Evolutionary conservation across 2,113 vertebrate species (phyloP).

Genomic region (Mionectes macconnelli): DNA sequence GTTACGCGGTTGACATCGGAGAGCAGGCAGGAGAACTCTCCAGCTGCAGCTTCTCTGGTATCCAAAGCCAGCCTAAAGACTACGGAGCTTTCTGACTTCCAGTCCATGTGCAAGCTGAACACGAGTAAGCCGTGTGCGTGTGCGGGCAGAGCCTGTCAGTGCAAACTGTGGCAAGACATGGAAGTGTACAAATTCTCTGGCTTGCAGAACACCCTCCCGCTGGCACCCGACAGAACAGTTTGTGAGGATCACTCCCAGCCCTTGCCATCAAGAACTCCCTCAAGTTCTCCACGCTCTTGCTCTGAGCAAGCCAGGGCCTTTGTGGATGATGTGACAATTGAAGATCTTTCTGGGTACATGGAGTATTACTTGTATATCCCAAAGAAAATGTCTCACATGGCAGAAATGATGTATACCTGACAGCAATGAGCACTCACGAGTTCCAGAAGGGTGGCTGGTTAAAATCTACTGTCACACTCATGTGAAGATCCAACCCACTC

Average conservation of each 20-base stretch:
- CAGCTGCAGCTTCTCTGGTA: conserved; percentile 13
- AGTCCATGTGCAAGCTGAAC: conserved; percentile 80
- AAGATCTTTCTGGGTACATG: conserved; percentile 98
- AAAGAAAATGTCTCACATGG: conserved; percentile 99
- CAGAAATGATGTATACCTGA: conserved; percentile 99
- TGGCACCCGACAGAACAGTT: conserved; percentile 78
- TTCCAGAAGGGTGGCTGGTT: conserved; percentile 19
- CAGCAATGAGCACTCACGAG: background rate
- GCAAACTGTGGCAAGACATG: conserved; percentile 84
- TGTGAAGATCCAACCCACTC: conserved; percentile 50
- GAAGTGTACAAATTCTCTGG: conserved; percentile 96
- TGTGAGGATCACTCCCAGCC: conserved; percentile 73
- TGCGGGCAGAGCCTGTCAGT: conserved; percentile 74
- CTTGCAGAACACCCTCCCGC: conserved; percentile 79
- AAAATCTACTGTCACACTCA: conserved; percentile 34
- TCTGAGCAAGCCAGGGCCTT: conserved; percentile 93
- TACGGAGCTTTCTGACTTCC: conserved; percentile 82
- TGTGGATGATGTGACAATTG: conserved; percentile 97
- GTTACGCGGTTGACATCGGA: conserved; percentile 9
- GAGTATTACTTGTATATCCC: conserved; percentile 97
- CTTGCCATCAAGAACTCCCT: conserved; percentile 81
- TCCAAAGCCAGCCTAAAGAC: conserved; percentile 57
- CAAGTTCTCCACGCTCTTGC: conserved; percentile 90
- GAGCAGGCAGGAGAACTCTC: conserved; percentile 34
- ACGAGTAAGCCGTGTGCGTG: conserved; percentile 53